Evolutionary conservation across 2,113 vertebrate species (phyloP), one percentile per base, ranked within the genome.

Genomic region (Aleadryas rufinucha): DNA sequence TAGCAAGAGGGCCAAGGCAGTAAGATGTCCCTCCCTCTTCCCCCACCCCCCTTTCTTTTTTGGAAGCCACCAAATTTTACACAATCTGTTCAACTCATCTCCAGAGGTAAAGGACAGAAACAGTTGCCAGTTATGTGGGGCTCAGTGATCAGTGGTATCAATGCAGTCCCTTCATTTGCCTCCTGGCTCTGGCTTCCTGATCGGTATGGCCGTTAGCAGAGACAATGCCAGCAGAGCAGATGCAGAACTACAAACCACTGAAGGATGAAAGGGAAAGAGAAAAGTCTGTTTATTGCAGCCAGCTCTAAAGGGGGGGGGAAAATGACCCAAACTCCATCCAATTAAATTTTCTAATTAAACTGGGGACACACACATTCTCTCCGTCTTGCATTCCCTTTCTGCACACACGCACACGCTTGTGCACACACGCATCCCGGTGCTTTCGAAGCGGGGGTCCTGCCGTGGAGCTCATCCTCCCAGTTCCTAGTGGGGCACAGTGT

Each of bases 311-410:
- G 14, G 28, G 41, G 45, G 10, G 41, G 1, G 1, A 66, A 95
- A 97, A 97, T 92, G 93, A 97, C 93, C 85, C 90, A 64, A 95
- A 91, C 92, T 76, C 91, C 90, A 77, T 94, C 96, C 96, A 97
- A 97, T 97, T 97, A 97, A 96, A 97, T 93, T 96, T 96, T 97
- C 96, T 96, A 97, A 97, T 97, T 98, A 97, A 95, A 97, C 83
- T 93, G 87, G 83, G 91, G 90, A 96, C 93, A 91, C 79, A 96
- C 96, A 63, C 90, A 71, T 95, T 95, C 90, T 82, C 74, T 78
- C 75, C 68, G 37, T 93, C 89, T 76, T 13, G 1, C 78, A 52
- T 71, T 90, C 89, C 77, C 77, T 89, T 75, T 94, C 72, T 76
- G 65, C 75, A 71, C 60, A 92, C 78, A 63, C 0, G 5, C 69